These are phyloP conservation scores for Engystomops pustulosus DNA, from an alignment of 2,113 vertebrate genomes.

Conservation along the genomic window DNA sequence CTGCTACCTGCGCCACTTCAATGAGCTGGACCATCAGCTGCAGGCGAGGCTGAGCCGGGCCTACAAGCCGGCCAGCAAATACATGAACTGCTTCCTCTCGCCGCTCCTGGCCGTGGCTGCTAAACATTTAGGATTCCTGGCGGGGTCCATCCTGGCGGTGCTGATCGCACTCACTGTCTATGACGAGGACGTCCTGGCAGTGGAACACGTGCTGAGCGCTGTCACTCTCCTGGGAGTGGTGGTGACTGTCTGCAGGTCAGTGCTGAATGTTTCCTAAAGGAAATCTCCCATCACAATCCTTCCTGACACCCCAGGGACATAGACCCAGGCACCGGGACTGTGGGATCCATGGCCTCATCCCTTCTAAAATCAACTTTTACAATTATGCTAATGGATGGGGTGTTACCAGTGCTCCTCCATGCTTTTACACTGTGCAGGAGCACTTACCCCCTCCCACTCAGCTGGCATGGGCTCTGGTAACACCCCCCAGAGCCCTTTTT, in stretches of 20 bases:
- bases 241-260: conserved; percentile 93
- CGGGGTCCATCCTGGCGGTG: conserved; percentile 94
- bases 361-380: too few relatives aligned
- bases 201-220: conserved; percentile 94
- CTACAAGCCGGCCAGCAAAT: conserved; percentile 96
- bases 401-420: too few relatives aligned
- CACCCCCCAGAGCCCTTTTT: too few relatives aligned
- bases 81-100: conserved; percentile 98
- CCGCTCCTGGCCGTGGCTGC: conserved; percentile 92
- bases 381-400: too few relatives aligned
- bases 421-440: too few relatives aligned
- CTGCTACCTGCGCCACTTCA: conserved; percentile 97
- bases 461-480: too few relatives aligned
- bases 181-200: conserved; percentile 92
- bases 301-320: too few relatives aligned
- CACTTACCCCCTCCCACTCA: too few relatives aligned
- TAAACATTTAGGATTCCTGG: conserved; percentile 96
- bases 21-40: conserved; percentile 94
- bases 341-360: too few relatives aligned
- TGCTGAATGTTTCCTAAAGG: too few relatives aligned
- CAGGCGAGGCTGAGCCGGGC: conserved; percentile 95
- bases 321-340: too few relatives aligned
- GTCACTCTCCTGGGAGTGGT: conserved; percentile 94
- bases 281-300: too few relatives aligned
- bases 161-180: conserved; percentile 97